Conservation (phyloP, 2,113 vertebrate species). For the Casuarius casuarius region DNA sequence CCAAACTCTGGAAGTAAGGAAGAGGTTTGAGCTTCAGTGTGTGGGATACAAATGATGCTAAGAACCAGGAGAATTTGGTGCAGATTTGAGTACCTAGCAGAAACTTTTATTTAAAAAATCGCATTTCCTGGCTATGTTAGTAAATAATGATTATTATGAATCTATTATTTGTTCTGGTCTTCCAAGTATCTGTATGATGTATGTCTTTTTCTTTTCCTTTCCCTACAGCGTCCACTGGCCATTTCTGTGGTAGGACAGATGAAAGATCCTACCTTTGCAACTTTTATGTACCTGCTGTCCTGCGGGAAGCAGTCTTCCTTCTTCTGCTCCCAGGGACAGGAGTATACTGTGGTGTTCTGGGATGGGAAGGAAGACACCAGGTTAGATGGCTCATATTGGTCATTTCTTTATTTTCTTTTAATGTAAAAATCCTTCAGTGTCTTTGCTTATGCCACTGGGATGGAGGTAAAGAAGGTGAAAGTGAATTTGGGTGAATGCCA, state of each 20-base stretch:
- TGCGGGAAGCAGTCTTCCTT: constrained; percentile 88
- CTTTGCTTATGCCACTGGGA: background rate
- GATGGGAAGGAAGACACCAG: constrained; percentile 86
- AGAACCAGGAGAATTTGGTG: background rate
- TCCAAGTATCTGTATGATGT: background rate
- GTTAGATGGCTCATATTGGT: constrained; percentile 54
- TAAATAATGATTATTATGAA: background rate
- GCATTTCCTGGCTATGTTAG: background rate
- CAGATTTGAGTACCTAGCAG: background rate
- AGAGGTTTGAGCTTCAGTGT: background rate
- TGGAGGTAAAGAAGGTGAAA: constrained; percentile 51
- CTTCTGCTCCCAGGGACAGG: constrained; percentile 89
- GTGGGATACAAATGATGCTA: background rate
- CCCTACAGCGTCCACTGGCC: constrained; percentile 87
- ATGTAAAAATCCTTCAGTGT: background rate
- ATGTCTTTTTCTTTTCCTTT: background rate
- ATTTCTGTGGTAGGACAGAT: constrained; percentile 87
- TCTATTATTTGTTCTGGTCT: background rate
- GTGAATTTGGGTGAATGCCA: constrained; percentile 31
- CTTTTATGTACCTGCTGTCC: constrained; percentile 86
- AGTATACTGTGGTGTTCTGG: constrained; percentile 92
- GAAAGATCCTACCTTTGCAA: constrained; percentile 92
- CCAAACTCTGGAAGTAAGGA: background rate
- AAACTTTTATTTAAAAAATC: background rate
- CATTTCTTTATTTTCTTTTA: background rate